Base-by-base conservation (phyloP, 2,113 vertebrate genomes). In the Anhinga anhinga region DNA sequence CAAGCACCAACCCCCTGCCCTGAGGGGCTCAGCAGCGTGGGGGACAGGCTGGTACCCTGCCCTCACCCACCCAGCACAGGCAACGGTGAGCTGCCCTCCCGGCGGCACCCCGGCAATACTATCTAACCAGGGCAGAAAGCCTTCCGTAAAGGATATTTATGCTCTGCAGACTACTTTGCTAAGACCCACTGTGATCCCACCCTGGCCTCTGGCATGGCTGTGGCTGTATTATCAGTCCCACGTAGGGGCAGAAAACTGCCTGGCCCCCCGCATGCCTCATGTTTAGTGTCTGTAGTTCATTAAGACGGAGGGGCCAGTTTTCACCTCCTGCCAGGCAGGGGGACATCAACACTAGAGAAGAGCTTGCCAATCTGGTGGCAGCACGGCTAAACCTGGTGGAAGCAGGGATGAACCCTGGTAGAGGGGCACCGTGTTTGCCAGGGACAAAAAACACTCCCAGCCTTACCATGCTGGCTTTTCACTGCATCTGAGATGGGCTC, bases 21-120 rank as follows among this genome's bases (percentile, higher is more conserved):
- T 5, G 15, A 34, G 38, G 38, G 10, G 20, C 52, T 58, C 32
- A 15, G 44, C 44, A 38, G 42, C 1, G 0, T 2, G 19, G 15
- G 42, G 59, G 49, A 9, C 52, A 15, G 29, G 72, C 58, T 18
- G 38, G 52, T 82, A 42, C 62, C 69, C 45, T 76, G 15, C 27
- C 21, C 44, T 34, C 38, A 11, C 22, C 53, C 38, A 15, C 62
- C 27, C 0, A 0, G 22, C n/a, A 42, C 52, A 4, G 3, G 3
- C n/a, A 15, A 16, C 1, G 2, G 62, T 6, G 2, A 27, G 18
- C 55, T 63, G 50, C 56, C 44, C 58, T 70, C 49, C 27, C 4
- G 0, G 13, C 23, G 50, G 36, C 36, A 58, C 62, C 44, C 20
- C 2, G 1, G 5, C 25, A 23, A 20, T 29, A 12, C 32, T 20